Evolutionary conservation across 2,113 vertebrate species (phyloP).

Genomic region (Mustelus asterias): DNA sequence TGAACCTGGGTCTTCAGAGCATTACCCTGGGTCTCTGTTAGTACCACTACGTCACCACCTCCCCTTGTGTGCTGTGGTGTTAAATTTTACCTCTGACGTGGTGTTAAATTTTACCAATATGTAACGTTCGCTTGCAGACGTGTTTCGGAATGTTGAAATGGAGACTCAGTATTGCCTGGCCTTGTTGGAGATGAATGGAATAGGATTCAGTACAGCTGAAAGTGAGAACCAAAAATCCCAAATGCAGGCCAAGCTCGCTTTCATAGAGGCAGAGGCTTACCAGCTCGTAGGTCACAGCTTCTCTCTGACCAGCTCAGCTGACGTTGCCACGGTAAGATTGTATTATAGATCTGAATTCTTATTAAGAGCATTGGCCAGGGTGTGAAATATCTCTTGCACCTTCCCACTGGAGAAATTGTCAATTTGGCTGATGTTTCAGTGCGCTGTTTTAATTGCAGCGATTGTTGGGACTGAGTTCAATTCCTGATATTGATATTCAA

Average conservation of each 20-base stretch:
- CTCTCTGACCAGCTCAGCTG: conserved; percentile 83
- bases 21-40: no score
- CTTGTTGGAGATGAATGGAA: conserved; percentile 85
- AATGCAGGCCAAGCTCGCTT: conserved; percentile 82
- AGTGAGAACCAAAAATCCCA: conserved; percentile 85
- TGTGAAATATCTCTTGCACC: no score
- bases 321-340: conserved; percentile 77
- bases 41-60: no score
- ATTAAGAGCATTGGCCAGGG: not conserved
- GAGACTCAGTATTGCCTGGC: conserved; percentile 83
- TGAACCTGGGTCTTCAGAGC: no score
- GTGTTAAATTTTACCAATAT: not conserved
- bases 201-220: conserved; percentile 82
- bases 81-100: no score
- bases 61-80: no score
- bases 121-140: conserved; percentile 51
- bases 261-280: conserved; percentile 76
- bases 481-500: not conserved
- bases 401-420: not conserved
- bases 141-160: conserved; percentile 83
- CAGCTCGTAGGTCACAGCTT: conserved; percentile 82
- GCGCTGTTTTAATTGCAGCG: not conserved
- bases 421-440: not conserved
- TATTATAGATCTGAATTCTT: not conserved
- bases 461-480: not conserved